Base-by-base conservation (phyloP, 2,797 vertebrate genomes). In the Lates japonicus region DNA sequence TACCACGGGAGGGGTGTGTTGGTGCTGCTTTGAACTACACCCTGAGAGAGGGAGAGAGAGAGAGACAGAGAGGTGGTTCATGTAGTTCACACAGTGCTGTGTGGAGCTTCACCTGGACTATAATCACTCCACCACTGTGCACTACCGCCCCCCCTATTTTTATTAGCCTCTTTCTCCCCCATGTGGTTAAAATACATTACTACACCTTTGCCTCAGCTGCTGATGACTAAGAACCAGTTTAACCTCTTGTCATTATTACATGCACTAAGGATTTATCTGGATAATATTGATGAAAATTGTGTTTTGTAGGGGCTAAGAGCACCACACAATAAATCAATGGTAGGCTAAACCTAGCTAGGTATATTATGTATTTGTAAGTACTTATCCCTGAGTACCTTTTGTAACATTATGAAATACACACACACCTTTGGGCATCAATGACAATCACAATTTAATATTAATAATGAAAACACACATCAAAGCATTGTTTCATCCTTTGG, bases 101-200 rank as follows among this genome's bases (percentile, higher is more conserved):
- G 14, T 51, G 33, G 22, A 61, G 20, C 35, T 42, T 71, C 37
- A 84, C 74, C 70, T 83, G 64, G 17, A 7, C 5, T 44, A 0
- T 70, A 78, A 48, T 51, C 52, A 2, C 19, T 22, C 3, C 39
- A 65, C 13, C 39, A 31, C 20, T 48, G 13, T 33, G 5, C 33
- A 29, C 37, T 33, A 20, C 3, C 12, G 20, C 2, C 1, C 44
- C 22, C 12, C 12, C 9, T 41, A 10, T 11, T 78, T 82, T 74
- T 68, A 25, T 83, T 54, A 49, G 44, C 48, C 72, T 93, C 60
- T 88, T 20, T 20, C 59, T 3, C 87, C 87, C 65, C 46, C 83
- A 0, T 79, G 85, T 88, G 92, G 83, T 65, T 7, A 19, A 59
- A 61, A 67, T 19, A 3, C n/a, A 42, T 79, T 25, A 84, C 58